A percentile compares a stretch with the other conserved stretches of the same genome.
Evolutionary conservation across 2,113 vertebrate genomes (phyloP).

Genomic region (Tricholaema leucomelas): DNA sequence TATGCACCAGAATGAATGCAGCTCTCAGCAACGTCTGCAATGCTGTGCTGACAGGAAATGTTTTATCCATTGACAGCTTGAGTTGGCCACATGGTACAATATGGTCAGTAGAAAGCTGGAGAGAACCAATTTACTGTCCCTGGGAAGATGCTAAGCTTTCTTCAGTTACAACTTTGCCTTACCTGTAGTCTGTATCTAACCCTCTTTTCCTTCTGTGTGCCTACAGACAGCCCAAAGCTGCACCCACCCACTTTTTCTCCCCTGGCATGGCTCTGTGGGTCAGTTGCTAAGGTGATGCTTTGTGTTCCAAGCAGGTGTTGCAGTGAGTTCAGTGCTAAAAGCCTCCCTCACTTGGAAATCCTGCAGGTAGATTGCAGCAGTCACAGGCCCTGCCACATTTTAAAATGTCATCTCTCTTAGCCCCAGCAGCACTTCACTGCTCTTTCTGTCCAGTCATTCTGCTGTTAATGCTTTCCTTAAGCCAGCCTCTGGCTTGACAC

Average conservation of each 20-base stretch:
- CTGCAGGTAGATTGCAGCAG: background rate
- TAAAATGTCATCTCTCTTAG: background rate
- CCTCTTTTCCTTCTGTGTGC: background rate
- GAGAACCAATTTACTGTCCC: background rate
- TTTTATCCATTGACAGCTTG: slow-evolving; percentile 5
- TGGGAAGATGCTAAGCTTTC: background rate
- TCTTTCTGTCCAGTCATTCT: background rate
- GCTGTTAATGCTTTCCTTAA: slow-evolving; percentile 16
- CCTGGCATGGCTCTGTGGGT: background rate
- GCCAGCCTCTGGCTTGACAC: background rate
- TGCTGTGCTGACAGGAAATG: slow-evolving; percentile 8
- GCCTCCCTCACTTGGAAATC: background rate
- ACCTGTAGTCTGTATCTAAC: background rate
- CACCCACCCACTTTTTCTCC: background rate
- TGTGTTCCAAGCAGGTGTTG: background rate
- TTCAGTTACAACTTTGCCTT: background rate
- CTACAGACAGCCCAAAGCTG: background rate
- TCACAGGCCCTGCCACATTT: background rate
- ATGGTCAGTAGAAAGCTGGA: background rate
- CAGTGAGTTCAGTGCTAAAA: background rate
- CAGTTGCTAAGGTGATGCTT: background rate
- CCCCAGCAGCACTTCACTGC: background rate
- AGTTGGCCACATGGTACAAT: background rate
- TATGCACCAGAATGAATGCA: background rate
- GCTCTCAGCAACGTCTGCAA: background rate